Conservation (phyloP, 2,113 vertebrate species). For the Peromyscus maniculatus region DNA sequence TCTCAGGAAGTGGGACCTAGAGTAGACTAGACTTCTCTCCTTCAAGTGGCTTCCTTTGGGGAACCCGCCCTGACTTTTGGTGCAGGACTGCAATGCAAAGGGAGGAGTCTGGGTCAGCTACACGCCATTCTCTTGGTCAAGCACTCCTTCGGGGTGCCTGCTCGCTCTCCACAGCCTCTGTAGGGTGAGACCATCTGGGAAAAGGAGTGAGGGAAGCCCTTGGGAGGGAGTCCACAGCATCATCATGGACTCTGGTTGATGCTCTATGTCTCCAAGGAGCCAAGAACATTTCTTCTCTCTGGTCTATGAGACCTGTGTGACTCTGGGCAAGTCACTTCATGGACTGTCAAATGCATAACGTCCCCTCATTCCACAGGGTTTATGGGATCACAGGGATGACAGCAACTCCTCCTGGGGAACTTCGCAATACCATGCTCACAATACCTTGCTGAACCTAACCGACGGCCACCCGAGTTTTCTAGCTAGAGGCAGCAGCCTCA, state of each 20-base stretch:
- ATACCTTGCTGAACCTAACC: background rate
- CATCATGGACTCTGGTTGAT: background rate
- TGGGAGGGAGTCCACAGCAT: background rate
- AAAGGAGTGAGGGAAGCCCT: background rate
- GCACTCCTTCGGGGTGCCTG: background rate
- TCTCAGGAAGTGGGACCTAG: background rate
- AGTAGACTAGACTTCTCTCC: background rate
- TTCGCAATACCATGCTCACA: background rate
- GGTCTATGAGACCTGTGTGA: background rate
- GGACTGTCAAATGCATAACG: background rate
- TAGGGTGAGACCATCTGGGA: background rate
- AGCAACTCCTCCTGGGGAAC: background rate
- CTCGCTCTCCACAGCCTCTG: background rate
- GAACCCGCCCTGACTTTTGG: background rate
- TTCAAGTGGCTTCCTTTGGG: no score
- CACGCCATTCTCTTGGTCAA: background rate
- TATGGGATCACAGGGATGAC: no score
- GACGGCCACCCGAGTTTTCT: fast-evolving
- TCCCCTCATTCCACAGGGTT: background rate
- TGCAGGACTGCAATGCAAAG: background rate
- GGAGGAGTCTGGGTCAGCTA: background rate
- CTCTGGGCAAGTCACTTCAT: background rate
- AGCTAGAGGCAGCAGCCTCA: background rate
- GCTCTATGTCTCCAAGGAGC: background rate
- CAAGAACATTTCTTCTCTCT: background rate